Evolutionary conservation across 2,113 vertebrate species (phyloP).

Genomic region (Orthonyx spaldingii): DNA sequence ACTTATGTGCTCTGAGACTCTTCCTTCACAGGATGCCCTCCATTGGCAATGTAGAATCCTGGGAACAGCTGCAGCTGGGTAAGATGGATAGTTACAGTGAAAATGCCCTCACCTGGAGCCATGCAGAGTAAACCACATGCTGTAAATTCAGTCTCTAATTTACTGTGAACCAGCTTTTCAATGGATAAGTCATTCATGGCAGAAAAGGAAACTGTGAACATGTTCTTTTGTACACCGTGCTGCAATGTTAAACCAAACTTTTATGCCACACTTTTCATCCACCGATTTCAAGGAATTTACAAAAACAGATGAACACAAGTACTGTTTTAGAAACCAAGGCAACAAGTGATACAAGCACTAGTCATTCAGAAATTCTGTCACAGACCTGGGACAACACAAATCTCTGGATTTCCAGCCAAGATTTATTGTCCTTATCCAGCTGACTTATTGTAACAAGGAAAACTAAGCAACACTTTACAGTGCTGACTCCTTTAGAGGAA

Average conservation of each 20-base stretch:
- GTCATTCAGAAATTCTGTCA: background rate
- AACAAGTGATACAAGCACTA: background rate
- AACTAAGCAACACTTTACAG: background rate
- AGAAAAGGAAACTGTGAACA: background rate
- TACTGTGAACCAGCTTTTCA: background rate
- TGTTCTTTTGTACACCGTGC: background rate
- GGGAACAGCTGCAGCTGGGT: background rate
- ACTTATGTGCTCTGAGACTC: background rate
- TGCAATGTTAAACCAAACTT: background rate
- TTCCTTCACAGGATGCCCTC: background rate
- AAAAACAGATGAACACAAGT: background rate
- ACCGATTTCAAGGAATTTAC: background rate
- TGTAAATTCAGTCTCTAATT: background rate
- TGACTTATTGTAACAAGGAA: background rate
- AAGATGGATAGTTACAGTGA: background rate
- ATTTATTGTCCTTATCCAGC: background rate
- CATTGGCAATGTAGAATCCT: background rate
- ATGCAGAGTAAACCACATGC: background rate
- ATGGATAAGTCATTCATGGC: background rate
- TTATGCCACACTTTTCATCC: background rate
- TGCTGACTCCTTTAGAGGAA: background rate
- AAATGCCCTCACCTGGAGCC: background rate
- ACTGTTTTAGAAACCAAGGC: background rate
- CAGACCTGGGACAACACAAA: background rate
- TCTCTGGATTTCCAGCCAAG: background rate